Percentiles rank a stretch among this genome's conserved stretches.
Conservation (phyloP, 2,888 invertebrate genomes). For the Drosophila anceps region DNA sequence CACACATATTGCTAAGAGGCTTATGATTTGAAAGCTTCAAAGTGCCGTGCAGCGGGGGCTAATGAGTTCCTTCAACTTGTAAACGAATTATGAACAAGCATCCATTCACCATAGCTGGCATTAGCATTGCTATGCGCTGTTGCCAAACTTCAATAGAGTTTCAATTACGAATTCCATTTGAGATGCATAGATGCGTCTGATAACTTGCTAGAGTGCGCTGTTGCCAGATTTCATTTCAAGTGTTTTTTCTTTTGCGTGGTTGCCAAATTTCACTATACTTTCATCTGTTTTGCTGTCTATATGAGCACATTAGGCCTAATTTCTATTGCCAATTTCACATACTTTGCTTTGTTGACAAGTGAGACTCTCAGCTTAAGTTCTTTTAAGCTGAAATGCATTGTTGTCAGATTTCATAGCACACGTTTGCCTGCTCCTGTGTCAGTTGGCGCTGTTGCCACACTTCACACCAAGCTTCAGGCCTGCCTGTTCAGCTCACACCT, state of each 20-base stretch:
- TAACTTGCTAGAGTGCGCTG: background rate
- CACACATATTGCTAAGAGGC: slow-evolving; percentile 68
- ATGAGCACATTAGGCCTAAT: no score
- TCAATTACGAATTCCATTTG: no score
- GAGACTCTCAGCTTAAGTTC: background rate
- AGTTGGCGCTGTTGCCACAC: background rate
- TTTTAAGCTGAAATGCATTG: background rate
- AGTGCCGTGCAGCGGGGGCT: slow-evolving; percentile 42
- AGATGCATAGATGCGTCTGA: background rate
- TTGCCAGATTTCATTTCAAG: slow-evolving; percentile 1
- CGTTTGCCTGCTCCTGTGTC: background rate
- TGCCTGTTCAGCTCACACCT: no score
- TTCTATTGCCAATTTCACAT: background rate
- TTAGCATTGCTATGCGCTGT: background rate
- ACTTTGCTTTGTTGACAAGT: no score
- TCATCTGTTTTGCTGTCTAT: no score
- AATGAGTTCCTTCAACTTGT: slow-evolving; percentile 67
- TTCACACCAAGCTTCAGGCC: background rate
- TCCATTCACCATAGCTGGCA: background rate
- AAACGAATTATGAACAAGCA: slow-evolving; percentile 8
- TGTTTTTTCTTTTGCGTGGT: no score
- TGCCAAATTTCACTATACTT: no score
- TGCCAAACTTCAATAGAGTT: slow-evolving; percentile 4
- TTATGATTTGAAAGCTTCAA: slow-evolving; percentile 63
- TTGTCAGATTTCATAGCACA: background rate